Base-by-base conservation (phyloP, 2,797 vertebrate species). In the Luscinia luscinia region DNA sequence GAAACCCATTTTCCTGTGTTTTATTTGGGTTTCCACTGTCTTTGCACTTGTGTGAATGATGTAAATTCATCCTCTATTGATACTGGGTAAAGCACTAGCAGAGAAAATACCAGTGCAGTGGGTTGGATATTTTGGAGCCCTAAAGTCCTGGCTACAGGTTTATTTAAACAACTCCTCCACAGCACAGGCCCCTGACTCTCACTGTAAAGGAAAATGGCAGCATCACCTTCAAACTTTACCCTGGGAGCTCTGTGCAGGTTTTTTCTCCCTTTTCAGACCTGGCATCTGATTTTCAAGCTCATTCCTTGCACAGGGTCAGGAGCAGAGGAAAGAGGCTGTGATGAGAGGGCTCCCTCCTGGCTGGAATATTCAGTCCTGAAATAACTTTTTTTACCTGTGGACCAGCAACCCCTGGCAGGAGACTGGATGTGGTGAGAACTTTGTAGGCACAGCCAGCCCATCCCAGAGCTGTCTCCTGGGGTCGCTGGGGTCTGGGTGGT, bases 21-120 rank as follows among this genome's bases (percentile, higher is more conserved):
- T 95, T 97, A 89, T 97, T 97, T 97, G 85, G 30, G 61, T 97
- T 97, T 96, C 90, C 90, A 94, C 96, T 95, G 94, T 95, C 91
- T 92, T 94, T 94, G 78, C 77, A 36, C 45, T 86, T 19, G 58
- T 22, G 73, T 96, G 94, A 97, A 96, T 95, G 87, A 90, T 83
- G 63, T 38, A 91, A 93, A 96, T 96, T 97, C 94, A 96, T 95
- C 84, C 34, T 52, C 52, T 85, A 36, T 45, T 88, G 76, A 34
- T 81, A 26, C 63, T 83, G 26, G 43, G 82, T 74, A 94, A 93
- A 82, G 62, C 2, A 4, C 34, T 40, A 70, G 77, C 46, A 63
- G 36, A 59, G 76, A 85, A 92, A 95, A 78, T 58, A 67, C 12
- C 51, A 45, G 30, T 54, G 80, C 40, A 55, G 43, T 70, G 75